Percentiles rank a stretch among this genome's conserved stretches.
Conservation (phyloP, 2,797 vertebrate species). For the Craterocephalus amniculus region DNA sequence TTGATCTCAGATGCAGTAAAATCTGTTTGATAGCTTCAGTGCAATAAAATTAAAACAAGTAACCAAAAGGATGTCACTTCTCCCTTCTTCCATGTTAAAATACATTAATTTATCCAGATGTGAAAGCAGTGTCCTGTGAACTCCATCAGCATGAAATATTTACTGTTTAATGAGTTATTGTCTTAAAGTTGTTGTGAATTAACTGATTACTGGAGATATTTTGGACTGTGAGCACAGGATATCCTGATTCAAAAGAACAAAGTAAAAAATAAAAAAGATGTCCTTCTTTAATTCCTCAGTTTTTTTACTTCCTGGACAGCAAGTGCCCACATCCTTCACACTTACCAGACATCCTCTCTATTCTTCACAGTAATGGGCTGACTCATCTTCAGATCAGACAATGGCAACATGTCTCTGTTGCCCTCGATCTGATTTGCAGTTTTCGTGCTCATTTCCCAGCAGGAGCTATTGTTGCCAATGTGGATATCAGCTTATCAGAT, state of each 20-base stretch:
- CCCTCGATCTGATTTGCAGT: not conserved
- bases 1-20: not conserved
- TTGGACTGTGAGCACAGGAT: slow-evolving; percentile 65
- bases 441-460: slow-evolving; percentile 5
- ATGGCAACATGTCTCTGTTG: slow-evolving; percentile 27
- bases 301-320: slow-evolving; percentile 70
- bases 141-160: slow-evolving; percentile 15
- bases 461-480: not conserved
- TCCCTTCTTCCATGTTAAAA: too few relatives aligned
- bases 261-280: slow-evolving; percentile 49
- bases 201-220: slow-evolving; percentile 48
- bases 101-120: too few relatives aligned
- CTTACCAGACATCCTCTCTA: slow-evolving; percentile 65
- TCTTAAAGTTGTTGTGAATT: slow-evolving; percentile 29
- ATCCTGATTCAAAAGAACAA: slow-evolving; percentile 59
- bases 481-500: not conserved
- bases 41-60: not conserved
- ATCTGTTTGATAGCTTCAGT: not conserved
- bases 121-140: not conserved
- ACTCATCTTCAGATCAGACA: slow-evolving; percentile 42
- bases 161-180: not conserved
- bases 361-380: slow-evolving; percentile 32
- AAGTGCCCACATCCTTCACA: slow-evolving; percentile 62
- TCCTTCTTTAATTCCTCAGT: slow-evolving; percentile 64
- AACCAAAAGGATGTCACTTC: not conserved